Percentiles rank a stretch among this genome's conserved stretches.
phyloP scores from a whole-genome alignment of 1,140 invertebrate species.

The Magallana angulata region DNA sequence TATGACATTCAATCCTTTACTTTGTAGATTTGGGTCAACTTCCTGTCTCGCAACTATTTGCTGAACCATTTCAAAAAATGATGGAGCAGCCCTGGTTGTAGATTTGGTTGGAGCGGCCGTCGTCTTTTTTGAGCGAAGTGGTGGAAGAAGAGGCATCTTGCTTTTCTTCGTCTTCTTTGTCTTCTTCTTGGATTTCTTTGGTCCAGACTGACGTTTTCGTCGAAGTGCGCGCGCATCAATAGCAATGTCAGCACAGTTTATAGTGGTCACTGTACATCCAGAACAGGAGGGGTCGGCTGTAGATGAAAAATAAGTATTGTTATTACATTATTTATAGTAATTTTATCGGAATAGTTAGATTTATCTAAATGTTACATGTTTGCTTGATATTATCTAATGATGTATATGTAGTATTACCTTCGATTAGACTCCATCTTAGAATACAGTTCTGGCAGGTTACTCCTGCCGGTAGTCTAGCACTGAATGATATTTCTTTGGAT shows the following conservation, averaged over 20 bases:
- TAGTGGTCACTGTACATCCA: not conserved
- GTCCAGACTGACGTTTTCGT: not conserved
- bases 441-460: not conserved
- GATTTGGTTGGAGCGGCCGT: not conserved
- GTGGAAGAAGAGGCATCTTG: not conserved
- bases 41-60: not conserved
- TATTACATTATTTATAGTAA: too few relatives aligned
- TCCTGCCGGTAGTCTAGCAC: not conserved
- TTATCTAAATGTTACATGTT: too few relatives aligned
- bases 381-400: too few relatives aligned
- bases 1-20: not conserved
- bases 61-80: conserved; percentile 9
- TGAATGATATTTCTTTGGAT: not conserved
- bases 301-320: not conserved
- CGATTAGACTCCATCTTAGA: not conserved
- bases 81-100: not conserved
- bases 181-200: not conserved
- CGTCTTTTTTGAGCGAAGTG: not conserved
- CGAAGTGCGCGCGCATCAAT: not conserved
- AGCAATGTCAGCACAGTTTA: not conserved
- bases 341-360: too few relatives aligned
- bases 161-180: not conserved
- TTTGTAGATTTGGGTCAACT: not conserved
- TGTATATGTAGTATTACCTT: not conserved
- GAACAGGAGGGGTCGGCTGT: not conserved